Percentiles rank a stretch among this genome's conserved stretches.
Conservation (phyloP, 2,113 vertebrate species). For the Monopterus albus region DNA sequence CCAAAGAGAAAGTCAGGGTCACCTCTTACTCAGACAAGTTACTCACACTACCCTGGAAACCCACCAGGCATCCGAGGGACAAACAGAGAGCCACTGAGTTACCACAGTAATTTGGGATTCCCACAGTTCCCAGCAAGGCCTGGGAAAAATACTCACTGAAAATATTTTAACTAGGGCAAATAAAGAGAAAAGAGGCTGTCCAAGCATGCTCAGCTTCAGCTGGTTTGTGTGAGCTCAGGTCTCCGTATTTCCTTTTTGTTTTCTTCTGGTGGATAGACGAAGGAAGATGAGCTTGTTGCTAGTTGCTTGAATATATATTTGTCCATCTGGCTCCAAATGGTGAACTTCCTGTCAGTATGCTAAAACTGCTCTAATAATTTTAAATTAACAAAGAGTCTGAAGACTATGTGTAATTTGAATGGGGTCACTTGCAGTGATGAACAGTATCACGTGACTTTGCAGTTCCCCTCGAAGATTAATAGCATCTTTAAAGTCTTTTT, state of each 20-base stretch:
- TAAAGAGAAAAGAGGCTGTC: conserved; percentile 46
- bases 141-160: conserved; percentile 63
- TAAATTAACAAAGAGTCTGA: too few relatives aligned
- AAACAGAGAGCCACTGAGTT: conserved; percentile 67
- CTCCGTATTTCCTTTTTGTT: conserved; percentile 11
- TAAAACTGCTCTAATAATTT: too few relatives aligned
- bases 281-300: conserved; percentile 24
- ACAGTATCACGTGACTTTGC: too few relatives aligned
- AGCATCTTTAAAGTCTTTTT: too few relatives aligned
- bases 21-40: conserved; percentile 59
- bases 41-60: conserved; percentile 77
- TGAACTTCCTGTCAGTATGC: too few relatives aligned
- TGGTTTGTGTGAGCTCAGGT: conserved; percentile 8
- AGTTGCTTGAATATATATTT: conserved; percentile 1
- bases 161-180: conserved; percentile 47
- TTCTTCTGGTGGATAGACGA: conserved; percentile 15
- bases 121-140: conserved; percentile 65
- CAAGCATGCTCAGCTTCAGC: conserved; percentile 26
- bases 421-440: too few relatives aligned
- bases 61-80: conserved; percentile 75
- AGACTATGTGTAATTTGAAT: too few relatives aligned
- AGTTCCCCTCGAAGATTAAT: too few relatives aligned
- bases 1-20: conserved; percentile 71
- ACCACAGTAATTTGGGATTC: conserved; percentile 58
- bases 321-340: not conserved